Evolutionary conservation across 2,797 vertebrate species (phyloP), one percentile per base, ranked within the genome.

Genomic region (Anguilla pacifica): DNA sequence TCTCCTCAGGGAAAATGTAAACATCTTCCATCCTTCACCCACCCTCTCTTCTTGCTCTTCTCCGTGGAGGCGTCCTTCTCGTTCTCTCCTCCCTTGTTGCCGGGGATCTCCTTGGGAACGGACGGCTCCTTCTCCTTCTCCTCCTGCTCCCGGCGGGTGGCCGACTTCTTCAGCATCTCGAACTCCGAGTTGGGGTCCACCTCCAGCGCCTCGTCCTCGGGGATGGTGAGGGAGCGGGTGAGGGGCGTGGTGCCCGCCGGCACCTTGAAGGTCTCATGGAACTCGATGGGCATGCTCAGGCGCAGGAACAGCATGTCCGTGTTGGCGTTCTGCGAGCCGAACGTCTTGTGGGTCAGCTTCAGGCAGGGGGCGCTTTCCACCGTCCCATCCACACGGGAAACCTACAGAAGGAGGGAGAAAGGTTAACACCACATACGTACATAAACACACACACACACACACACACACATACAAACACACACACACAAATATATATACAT

Each of bases 1-100:
- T 70, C 25, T 70, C 67, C 67, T 11, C n/a, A 28, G 70, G 31
- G 67, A 28, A 70, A 70, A 31, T n/a, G n/a, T 10, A 19, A 1
- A 6, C 25, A n/a, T 46, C 49, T 22, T 19, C 11, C 39, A 83
- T 10, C 13, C 43, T 39, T 81, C 51, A 7, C 94, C 94, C 83
- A 97, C 98, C 98, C 98, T 94, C 95, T 96, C 92, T 98, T 98
- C 90, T 98, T 98, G 96, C 96, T 97, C 94, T 99, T 99, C 94
- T 99, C 98, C 0, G 98, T 97, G 25, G 97, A 96, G 0, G 96
- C 94, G 22, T 98, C 98, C 89, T 99, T 98, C 91, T 98, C 98
- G 0, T 98, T 98, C 92, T 99, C 98, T 0, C 93, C 94, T 81
- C 96, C 96, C 87, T 96, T 96, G 0, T 87, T 91, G 17, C 96